Evolutionary conservation across 2,888 invertebrate species (phyloP).

Genomic region (Xestia rhomboidea): DNA sequence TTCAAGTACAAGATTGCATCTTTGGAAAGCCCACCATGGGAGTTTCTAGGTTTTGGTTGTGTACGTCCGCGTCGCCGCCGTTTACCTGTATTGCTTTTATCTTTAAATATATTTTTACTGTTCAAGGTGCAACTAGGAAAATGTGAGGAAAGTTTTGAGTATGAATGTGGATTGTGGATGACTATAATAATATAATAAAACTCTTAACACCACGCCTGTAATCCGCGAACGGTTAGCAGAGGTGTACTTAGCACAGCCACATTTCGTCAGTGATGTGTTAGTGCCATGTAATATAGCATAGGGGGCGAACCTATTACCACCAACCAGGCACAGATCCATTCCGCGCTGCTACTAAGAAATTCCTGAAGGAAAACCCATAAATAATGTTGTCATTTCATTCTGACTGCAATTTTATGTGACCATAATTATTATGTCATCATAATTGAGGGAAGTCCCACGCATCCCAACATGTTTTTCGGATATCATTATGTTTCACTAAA

Average conservation of each 20-base stretch:
- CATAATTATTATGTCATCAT: not conserved
- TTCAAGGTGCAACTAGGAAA: not conserved
- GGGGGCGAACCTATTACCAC: too few relatives aligned
- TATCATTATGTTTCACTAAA: not conserved
- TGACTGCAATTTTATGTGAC: not conserved
- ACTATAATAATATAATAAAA: too few relatives aligned
- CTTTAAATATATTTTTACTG: not conserved
- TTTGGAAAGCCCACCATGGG: constrained; percentile 3
- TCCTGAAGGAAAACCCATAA: too few relatives aligned
- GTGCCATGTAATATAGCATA: too few relatives aligned
- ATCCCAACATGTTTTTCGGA: not conserved
- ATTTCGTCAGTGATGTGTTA: too few relatives aligned
- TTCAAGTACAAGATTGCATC: not conserved
- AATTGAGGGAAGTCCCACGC: not conserved
- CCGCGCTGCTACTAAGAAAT: too few relatives aligned
- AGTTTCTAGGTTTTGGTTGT: not conserved
- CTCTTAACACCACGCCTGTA: too few relatives aligned
- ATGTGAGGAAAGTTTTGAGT: too few relatives aligned
- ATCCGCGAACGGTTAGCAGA: too few relatives aligned
- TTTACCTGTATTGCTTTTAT: not conserved
- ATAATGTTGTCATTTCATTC: not conserved
- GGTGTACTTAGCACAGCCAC: too few relatives aligned
- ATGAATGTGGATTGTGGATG: too few relatives aligned
- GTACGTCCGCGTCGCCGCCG: not conserved
- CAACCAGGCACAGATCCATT: too few relatives aligned